Evolutionary conservation across 2,113 vertebrate species (phyloP).

Genomic region (Proterorhinus semilunaris): DNA sequence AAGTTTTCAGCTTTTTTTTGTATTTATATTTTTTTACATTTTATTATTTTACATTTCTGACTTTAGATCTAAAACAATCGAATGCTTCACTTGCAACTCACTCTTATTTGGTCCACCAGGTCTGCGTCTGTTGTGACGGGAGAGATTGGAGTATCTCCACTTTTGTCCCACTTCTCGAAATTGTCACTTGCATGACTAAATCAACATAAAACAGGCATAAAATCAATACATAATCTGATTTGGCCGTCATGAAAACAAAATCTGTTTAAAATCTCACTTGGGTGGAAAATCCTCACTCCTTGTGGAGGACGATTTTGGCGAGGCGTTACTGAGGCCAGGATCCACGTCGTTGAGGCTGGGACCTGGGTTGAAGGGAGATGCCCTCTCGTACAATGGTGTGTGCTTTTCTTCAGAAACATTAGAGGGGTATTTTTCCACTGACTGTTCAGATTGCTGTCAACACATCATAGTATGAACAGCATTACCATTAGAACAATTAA

Average conservation of each 20-base stretch:
- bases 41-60: no score
- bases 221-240: neutral
- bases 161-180: slow-evolving; percentile 85
- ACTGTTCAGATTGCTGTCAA: slow-evolving; percentile 71
- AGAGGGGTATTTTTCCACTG: slow-evolving; percentile 82
- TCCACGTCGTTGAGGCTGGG: slow-evolving; percentile 83
- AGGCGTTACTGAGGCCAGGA: slow-evolving; percentile 82
- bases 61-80: neutral
- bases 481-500: neutral
- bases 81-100: slow-evolving; percentile 56
- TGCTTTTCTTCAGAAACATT: slow-evolving; percentile 91
- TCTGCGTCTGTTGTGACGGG: slow-evolving; percentile 77
- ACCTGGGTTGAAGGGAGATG: slow-evolving; percentile 85
- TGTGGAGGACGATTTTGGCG: slow-evolving; percentile 85
- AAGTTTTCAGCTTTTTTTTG: no score
- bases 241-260: neutral
- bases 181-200: slow-evolving; percentile 86
- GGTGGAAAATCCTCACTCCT: slow-evolving; percentile 87
- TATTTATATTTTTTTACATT: no score
- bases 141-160: slow-evolving; percentile 77
- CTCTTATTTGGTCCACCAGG: slow-evolving; percentile 86
- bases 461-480: neutral
- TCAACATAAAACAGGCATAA: neutral
- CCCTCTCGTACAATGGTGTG: slow-evolving; percentile 91
- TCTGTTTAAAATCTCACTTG: slow-evolving; percentile 81